phyloP scores from a whole-genome alignment of 1,140 invertebrate genomes.

The Araneus ventricosus region DNA sequence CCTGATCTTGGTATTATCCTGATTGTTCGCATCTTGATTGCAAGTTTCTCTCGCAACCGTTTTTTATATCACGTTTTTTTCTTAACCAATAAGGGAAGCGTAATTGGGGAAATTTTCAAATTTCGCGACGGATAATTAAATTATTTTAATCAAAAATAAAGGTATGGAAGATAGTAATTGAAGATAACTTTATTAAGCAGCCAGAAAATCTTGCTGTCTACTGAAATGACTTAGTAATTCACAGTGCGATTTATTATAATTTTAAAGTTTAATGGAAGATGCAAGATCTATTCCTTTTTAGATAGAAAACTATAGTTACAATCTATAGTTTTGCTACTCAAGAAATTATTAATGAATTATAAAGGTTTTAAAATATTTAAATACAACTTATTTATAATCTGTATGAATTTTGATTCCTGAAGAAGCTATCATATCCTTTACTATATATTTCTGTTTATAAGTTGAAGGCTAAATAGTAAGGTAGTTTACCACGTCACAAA shows the following conservation, averaged over 20 bases:
- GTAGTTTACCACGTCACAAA: too few species aligned
- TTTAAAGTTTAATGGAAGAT: background rate
- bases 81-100: background rate
- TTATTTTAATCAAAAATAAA: slow-evolving; percentile 17
- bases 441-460: too few species aligned
- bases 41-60: background rate
- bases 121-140: slow-evolving; percentile 6
- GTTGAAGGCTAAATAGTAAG: too few species aligned
- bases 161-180: slow-evolving; percentile 2
- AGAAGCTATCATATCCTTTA: too few species aligned
- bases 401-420: too few species aligned
- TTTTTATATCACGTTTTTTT: background rate
- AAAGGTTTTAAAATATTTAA: too few species aligned
- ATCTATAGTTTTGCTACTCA: too few species aligned
- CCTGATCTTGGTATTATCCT: slow-evolving; percentile 6
- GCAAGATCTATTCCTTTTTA: background rate
- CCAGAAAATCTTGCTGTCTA: background rate
- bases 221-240: background rate
- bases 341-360: too few species aligned
- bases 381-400: too few species aligned
- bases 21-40: slow-evolving; percentile 38
- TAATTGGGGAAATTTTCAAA: slow-evolving; percentile 26
- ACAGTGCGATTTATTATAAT: background rate
- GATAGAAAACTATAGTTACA: too few species aligned
- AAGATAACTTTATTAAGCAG: background rate